A percentile compares a stretch with the other conserved stretches of the same genome.
Conservation (phyloP, 2,113 vertebrate species). For the Pterocles burchelli region DNA sequence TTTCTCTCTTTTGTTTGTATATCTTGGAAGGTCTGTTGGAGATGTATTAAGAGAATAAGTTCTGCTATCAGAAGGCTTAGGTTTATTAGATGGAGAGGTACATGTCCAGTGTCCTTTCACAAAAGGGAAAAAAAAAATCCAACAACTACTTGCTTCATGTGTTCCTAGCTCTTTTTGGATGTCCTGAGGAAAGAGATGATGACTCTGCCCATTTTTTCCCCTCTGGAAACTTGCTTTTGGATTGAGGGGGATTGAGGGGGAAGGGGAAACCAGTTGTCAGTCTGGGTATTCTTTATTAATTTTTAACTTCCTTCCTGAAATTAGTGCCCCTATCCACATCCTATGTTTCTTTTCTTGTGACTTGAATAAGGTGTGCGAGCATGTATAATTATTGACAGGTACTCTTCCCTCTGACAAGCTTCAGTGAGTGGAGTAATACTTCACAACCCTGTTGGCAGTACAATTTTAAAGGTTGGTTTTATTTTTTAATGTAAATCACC, state of each 20-base stretch:
- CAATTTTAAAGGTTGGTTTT: not conserved
- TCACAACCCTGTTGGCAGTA: not conserved
- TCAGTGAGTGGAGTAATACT: not conserved
- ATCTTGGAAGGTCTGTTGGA: not conserved
- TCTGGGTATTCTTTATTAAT: not conserved
- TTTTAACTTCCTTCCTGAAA: not conserved
- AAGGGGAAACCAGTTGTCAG: not conserved
- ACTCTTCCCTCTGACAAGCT: not conserved
- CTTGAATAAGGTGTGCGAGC: not conserved
- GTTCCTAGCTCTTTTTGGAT: not conserved
- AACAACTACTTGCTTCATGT: not conserved
- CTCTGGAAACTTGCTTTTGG: not conserved
- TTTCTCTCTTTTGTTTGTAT: not conserved
- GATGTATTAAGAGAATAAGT: not conserved
- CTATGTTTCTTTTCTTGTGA: not conserved
- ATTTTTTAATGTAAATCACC: not conserved
- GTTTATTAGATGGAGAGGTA: not conserved
- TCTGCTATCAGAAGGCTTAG: not conserved
- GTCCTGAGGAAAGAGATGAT: not conserved
- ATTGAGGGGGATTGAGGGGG: not conserved
- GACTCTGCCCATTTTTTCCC: fast-evolving
- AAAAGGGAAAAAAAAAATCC: not conserved
- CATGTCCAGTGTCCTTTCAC: not conserved
- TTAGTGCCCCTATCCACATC: not conserved
- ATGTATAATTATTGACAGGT: not conserved